These are phyloP conservation scores for Mystacides longicornis DNA, from an alignment of 2,888 invertebrate genomes.

Conservation along the genomic window DNA sequence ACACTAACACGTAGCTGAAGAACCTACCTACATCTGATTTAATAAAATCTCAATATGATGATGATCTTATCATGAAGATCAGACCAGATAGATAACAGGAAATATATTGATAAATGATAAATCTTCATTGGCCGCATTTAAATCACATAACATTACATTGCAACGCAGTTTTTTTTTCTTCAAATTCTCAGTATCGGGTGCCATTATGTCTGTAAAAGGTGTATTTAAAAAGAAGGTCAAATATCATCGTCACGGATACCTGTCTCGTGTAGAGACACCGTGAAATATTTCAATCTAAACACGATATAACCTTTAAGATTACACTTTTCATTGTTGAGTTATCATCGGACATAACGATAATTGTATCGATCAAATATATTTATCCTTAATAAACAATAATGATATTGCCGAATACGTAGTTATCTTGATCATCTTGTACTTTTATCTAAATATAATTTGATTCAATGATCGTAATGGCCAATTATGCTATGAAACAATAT, in stretches of 20 bases:
- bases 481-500: too few species aligned
- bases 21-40: too few species aligned
- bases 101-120: not conserved
- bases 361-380: conserved; percentile 2
- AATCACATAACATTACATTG: not conserved
- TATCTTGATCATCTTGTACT: too few species aligned
- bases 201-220: conserved; percentile 16
- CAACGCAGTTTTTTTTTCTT: too few species aligned
- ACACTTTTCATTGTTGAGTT: not conserved
- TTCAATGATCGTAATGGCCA: too few species aligned
- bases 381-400: not conserved
- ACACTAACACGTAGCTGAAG: too few species aligned
- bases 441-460: too few species aligned
- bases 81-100: not conserved
- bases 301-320: conserved; percentile 6
- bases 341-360: not conserved
- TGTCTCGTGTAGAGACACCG: not conserved
- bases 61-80: too few species aligned
- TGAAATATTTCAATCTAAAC: conserved; percentile 11
- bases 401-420: not conserved
- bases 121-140: not conserved
- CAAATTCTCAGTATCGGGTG: conserved; percentile 11
- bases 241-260: conserved; percentile 10
- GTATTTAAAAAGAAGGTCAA: conserved; percentile 19
- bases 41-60: too few species aligned